Percentiles rank a stretch among this genome's conserved stretches.
phyloP scores from a whole-genome alignment of 2,888 invertebrate species.

The Dolichopus griseipennis region DNA sequence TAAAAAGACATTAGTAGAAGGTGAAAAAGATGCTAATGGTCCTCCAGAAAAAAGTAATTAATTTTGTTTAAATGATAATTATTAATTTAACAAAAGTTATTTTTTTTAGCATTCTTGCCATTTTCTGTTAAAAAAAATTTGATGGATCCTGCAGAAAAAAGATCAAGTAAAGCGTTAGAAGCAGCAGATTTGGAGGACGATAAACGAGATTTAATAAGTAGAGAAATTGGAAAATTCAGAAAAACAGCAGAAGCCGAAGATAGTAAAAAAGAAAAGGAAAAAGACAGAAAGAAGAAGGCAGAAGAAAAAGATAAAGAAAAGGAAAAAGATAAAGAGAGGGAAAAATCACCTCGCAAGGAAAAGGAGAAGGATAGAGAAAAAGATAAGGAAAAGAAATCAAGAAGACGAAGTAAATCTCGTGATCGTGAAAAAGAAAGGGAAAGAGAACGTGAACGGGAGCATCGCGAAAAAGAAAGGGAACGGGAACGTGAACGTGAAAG shows the following conservation, averaged over 20 bases:
- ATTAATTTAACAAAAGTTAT: too few relatives aligned
- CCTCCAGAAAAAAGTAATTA: neutral
- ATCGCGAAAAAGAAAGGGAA: slow-evolving; percentile 35
- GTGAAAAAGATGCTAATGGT: slow-evolving; percentile 41
- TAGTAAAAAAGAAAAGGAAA: slow-evolving; percentile 46
- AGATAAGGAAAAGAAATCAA: slow-evolving; percentile 36
- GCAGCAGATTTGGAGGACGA: slow-evolving; percentile 92
- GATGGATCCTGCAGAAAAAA: slow-evolving; percentile 1
- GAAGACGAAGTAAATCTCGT: slow-evolving; percentile 40
- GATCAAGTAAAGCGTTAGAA: slow-evolving; percentile 44
- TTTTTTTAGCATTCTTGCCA: slow-evolving; percentile 15
- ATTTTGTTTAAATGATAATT: neutral
- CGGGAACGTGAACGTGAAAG: slow-evolving; percentile 50
- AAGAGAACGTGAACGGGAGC: slow-evolving; percentile 24
- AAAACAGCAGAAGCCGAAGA: slow-evolving; percentile 61
- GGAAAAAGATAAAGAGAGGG: slow-evolving; percentile 37
- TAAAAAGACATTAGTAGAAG: slow-evolving; percentile 71
- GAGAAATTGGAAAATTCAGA: slow-evolving; percentile 95
- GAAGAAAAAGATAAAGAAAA: slow-evolving; percentile 41
- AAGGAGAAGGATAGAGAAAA: slow-evolving; percentile 30
- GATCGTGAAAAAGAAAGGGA: slow-evolving; percentile 45
- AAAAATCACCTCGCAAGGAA: slow-evolving; percentile 23
- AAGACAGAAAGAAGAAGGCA: slow-evolving; percentile 42
- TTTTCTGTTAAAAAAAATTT: slow-evolving; percentile 8
- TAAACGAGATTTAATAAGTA: slow-evolving; percentile 88